Conservation (phyloP, 1,140 invertebrate genomes). For the Drosophila sechellia region DNA sequence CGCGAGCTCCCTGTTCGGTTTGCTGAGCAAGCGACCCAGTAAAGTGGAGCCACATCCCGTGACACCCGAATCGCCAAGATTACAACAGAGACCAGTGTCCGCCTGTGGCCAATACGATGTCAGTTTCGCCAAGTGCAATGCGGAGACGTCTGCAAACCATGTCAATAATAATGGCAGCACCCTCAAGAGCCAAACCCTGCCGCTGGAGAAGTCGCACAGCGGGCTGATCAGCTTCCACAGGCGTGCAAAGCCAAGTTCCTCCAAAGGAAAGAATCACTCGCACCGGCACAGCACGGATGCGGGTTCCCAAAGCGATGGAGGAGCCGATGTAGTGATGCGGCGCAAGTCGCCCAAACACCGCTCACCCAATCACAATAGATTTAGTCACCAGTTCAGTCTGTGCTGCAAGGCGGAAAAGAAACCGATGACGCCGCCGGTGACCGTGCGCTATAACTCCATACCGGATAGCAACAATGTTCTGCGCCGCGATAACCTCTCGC, state of each 20-base stretch:
- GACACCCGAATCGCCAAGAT: slow-evolving; percentile 64
- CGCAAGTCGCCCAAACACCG: slow-evolving; percentile 76
- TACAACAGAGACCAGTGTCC: slow-evolving; percentile 55
- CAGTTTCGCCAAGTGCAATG: slow-evolving; percentile 62
- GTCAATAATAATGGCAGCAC: slow-evolving; percentile 39
- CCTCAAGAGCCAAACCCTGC: slow-evolving; percentile 74
- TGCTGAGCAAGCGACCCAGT: slow-evolving; percentile 70
- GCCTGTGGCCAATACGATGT: slow-evolving; percentile 70
- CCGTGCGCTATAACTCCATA: slow-evolving; percentile 83
- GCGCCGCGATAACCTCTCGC: slow-evolving; percentile 68
- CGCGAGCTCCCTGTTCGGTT: slow-evolving; percentile 62
- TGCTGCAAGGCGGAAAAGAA: slow-evolving; percentile 82
- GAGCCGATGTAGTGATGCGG: slow-evolving; percentile 66
- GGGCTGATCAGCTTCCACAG: slow-evolving; percentile 75
- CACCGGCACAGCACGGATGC: slow-evolving; percentile 72
- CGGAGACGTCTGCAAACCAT: slow-evolving; percentile 29
- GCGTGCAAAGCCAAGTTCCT: slow-evolving; percentile 51
- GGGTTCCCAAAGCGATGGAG: slow-evolving; percentile 72
- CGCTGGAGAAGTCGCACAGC: slow-evolving; percentile 74
- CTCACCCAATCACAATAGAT: slow-evolving; percentile 78
- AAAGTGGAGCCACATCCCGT: slow-evolving; percentile 69
- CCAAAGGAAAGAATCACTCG: slow-evolving; percentile 63
- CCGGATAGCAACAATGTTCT: slow-evolving; percentile 67
- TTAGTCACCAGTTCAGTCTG: slow-evolving; percentile 82
- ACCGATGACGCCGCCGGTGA: slow-evolving; percentile 77